These are phyloP conservation scores for Hoplias malabaricus DNA, from an alignment of 2,113 vertebrate genomes.

Conservation along the genomic window DNA sequence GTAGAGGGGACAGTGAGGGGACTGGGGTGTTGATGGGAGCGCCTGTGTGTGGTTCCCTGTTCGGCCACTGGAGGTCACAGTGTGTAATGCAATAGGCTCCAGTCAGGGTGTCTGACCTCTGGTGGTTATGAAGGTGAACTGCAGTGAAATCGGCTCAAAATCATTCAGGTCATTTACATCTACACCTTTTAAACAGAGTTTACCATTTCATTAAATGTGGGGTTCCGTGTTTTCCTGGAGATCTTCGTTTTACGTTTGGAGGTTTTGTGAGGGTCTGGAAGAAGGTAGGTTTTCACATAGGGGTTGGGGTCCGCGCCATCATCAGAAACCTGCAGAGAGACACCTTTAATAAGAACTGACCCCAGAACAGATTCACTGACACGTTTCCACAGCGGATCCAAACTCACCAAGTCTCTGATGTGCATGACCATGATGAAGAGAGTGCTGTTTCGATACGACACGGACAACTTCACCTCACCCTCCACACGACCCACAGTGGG, in stretches of 20 bases:
- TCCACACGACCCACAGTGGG: slow-evolving; percentile 87
- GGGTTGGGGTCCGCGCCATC: slow-evolving; percentile 95
- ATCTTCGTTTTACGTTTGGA: slow-evolving; percentile 98
- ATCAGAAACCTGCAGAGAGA: slow-evolving; percentile 84
- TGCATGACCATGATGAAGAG: slow-evolving; percentile 99
- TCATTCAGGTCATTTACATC: too few relatives aligned
- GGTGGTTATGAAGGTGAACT: too few relatives aligned
- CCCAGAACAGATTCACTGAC: too few relatives aligned
- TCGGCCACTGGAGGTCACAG: too few relatives aligned
- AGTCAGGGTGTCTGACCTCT: too few relatives aligned
- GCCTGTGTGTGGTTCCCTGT: too few relatives aligned
- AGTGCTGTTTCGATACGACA: slow-evolving; percentile 94
- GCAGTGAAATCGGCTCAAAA: too few relatives aligned
- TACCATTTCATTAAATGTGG: slow-evolving; percentile 99
- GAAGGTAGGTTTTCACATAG: slow-evolving; percentile 96
- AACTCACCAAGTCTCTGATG: slow-evolving; percentile 90
- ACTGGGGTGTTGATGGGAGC: too few relatives aligned
- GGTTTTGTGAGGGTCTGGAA: slow-evolving; percentile 92
- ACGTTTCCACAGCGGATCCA: background rate
- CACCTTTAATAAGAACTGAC: too few relatives aligned
- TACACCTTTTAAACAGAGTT: slow-evolving; percentile 55
- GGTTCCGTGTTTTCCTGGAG: slow-evolving; percentile 93
- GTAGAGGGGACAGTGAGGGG: too few relatives aligned
- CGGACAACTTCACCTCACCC: slow-evolving; percentile 93
- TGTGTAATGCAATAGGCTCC: too few relatives aligned